These are phyloP conservation scores for Ranitomeya variabilis DNA, from an alignment of 2,113 vertebrate genomes.

Conservation along the genomic window DNA sequence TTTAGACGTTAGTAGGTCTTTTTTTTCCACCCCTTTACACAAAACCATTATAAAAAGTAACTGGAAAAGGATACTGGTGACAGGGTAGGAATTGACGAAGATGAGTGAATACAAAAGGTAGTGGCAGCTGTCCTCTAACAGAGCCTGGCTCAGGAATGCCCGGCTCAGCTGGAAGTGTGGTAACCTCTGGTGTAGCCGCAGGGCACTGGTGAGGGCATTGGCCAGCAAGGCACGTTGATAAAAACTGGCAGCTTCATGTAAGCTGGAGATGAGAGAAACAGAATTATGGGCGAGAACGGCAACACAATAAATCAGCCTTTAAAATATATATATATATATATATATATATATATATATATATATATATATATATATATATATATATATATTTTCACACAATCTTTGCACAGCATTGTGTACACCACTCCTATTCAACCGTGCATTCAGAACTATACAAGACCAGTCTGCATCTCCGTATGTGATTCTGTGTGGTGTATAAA, in stretches of 20 bases:
- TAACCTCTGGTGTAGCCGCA: constrained; percentile 92
- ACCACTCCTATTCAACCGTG: too few relatives aligned
- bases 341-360: too few relatives aligned
- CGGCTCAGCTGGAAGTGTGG: constrained; percentile 94
- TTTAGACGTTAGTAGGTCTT: neutral
- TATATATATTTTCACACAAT: too few relatives aligned
- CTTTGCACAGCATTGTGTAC: too few relatives aligned
- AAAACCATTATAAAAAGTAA: neutral
- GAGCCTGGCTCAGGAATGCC: constrained; percentile 89
- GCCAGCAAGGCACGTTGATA: constrained; percentile 96
- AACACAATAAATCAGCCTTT: too few relatives aligned
- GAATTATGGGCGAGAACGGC: neutral
- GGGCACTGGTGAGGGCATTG: constrained; percentile 94
- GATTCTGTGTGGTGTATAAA: too few relatives aligned
- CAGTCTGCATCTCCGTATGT: too few relatives aligned
- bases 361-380: too few relatives aligned
- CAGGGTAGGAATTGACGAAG: constrained; percentile 96
- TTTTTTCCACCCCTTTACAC: neutral
- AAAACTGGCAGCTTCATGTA: constrained; percentile 92
- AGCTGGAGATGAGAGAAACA: constrained; percentile 76
- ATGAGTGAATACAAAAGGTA: constrained; percentile 97
- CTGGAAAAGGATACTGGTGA: constrained; percentile 93
- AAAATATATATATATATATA: too few relatives aligned
- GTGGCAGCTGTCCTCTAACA: constrained; percentile 97
- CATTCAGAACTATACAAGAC: too few relatives aligned